Evolutionary conservation across 2,113 vertebrate species (phyloP).

Genomic region (Tachuris rubrigastra): DNA sequence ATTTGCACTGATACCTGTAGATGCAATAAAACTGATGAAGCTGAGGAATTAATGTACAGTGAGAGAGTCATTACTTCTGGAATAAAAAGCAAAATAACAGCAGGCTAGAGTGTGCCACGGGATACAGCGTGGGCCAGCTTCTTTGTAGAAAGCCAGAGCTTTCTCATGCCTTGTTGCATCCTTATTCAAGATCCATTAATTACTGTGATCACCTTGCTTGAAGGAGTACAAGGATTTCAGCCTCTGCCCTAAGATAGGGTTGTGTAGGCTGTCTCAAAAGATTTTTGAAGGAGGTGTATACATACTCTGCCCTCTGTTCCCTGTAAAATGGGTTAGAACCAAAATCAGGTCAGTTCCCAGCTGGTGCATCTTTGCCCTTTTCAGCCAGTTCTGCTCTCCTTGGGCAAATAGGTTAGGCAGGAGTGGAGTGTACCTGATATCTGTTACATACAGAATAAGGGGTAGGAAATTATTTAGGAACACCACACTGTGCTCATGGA

Average conservation of each 20-base stretch:
- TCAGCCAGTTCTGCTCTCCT: not conserved
- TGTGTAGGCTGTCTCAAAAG: not conserved
- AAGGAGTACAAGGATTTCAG: not conserved
- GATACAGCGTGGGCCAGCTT: not conserved
- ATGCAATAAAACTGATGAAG: not conserved
- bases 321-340: not conserved
- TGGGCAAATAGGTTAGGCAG: not conserved
- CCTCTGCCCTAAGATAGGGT: not conserved
- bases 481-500: not conserved
- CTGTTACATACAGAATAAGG: not conserved
- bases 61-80: not conserved
- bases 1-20: not conserved
- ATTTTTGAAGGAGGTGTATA: not conserved
- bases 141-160: not conserved
- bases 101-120: not conserved
- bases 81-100: not conserved
- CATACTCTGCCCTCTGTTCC: not conserved
- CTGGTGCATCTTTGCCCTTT: not conserved
- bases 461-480: not conserved
- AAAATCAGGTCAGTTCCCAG: slow-evolving; percentile 3
- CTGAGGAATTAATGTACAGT: not conserved
- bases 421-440: not conserved
- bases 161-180: not conserved
- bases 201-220: not conserved
- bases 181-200: not conserved